A percentile compares a stretch with the other conserved stretches of the same genome.
Evolutionary conservation across 2,113 vertebrate genomes (phyloP).

Genomic region (Ursus arctos): DNA sequence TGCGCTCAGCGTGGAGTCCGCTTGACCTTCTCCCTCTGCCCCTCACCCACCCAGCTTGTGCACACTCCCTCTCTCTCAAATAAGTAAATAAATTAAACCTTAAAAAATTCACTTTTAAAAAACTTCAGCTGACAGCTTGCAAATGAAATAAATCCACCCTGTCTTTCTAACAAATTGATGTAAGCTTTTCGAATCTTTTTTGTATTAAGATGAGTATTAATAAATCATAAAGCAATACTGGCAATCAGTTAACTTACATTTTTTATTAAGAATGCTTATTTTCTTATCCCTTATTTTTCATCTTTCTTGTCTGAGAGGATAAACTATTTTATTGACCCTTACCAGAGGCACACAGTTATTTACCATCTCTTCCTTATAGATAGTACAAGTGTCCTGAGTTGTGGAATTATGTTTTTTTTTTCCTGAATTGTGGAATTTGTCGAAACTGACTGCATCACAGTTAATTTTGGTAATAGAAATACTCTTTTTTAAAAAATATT

Average conservation of each 20-base stretch:
- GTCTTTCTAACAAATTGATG: not conserved
- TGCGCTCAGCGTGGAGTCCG: no score
- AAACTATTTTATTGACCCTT: constrained; percentile 31
- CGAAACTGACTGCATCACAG: constrained; percentile 7
- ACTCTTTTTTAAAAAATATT: not conserved
- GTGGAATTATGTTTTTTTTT: not conserved
- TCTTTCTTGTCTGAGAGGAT: not conserved
- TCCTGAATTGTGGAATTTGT: not conserved
- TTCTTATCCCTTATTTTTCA: constrained; percentile 26
- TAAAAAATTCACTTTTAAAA: not conserved
- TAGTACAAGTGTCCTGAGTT: not conserved
- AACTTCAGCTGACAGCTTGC: not conserved
- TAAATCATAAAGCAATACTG: constrained; percentile 20
- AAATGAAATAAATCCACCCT: not conserved
- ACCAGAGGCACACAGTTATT: not conserved
- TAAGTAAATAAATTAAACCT: no score
- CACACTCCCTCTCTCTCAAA: no score
- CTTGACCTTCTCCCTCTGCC: no score
- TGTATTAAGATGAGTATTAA: not conserved
- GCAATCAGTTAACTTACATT: not conserved
- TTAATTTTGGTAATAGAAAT: constrained; percentile 61
- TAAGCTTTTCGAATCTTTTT: not conserved
- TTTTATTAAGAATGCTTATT: not conserved
- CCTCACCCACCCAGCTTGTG: no score
- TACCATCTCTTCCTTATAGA: constrained; percentile 40